A percentile compares a stretch with the other conserved stretches of the same genome.
Evolutionary conservation across 2,113 vertebrate genomes (phyloP).

Genomic region (Apodemus speciosus): DNA sequence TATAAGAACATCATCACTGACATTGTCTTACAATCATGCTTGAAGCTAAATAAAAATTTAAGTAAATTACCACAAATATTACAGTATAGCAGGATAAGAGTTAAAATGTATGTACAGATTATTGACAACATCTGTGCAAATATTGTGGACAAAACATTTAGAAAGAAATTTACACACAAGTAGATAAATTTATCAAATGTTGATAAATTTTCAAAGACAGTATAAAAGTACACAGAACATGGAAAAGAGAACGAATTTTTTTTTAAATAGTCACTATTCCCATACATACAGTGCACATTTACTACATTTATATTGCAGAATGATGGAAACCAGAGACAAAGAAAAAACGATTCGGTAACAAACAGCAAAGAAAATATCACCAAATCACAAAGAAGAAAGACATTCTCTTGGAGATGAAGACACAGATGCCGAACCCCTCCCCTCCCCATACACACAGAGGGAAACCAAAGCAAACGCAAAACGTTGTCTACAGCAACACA

Average conservation of each 20-base stretch:
- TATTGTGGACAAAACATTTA: slow-evolving; percentile 84
- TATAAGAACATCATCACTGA: slow-evolving; percentile 82
- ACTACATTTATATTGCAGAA: slow-evolving; percentile 87
- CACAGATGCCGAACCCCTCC: slow-evolving; percentile 27
- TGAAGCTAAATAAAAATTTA: slow-evolving; percentile 82
- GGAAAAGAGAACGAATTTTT: slow-evolving; percentile 74
- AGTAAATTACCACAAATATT: slow-evolving; percentile 81
- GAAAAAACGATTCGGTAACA: slow-evolving; percentile 75
- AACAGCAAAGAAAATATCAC: slow-evolving; percentile 83
- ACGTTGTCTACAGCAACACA: slow-evolving; percentile 83
- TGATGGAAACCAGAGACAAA: slow-evolving; percentile 85
- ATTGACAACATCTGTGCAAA: slow-evolving; percentile 81
- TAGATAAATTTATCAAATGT: slow-evolving; percentile 87
- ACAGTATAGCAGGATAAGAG: slow-evolving; percentile 80
- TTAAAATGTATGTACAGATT: slow-evolving; percentile 86
- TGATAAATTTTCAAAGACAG: slow-evolving; percentile 88
- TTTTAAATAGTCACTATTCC: slow-evolving; percentile 55
- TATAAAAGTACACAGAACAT: slow-evolving; percentile 87
- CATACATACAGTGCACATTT: slow-evolving; percentile 84
- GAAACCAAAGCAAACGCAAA: slow-evolving; percentile 76
- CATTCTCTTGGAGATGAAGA: slow-evolving; percentile 78
- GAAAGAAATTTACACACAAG: slow-evolving; percentile 86
- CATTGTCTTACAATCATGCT: slow-evolving; percentile 87
- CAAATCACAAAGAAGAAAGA: slow-evolving; percentile 65
- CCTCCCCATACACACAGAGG: slow-evolving; percentile 59